These are phyloP conservation scores for Chorisops tibialis DNA, from an alignment of 2,888 invertebrate species.

Conservation along the genomic window DNA sequence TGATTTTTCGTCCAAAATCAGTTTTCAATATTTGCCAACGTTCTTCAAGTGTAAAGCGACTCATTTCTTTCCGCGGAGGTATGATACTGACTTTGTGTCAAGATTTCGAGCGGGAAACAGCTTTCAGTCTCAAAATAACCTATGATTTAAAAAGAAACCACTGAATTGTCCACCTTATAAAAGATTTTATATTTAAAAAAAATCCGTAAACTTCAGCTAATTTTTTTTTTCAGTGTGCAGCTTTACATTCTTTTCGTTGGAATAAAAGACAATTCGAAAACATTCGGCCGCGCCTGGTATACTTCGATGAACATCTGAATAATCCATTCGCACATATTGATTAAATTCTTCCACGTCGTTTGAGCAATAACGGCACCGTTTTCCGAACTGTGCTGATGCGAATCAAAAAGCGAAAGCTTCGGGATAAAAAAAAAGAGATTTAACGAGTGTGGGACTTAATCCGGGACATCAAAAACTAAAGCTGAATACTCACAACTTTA, in stretches of 20 bases:
- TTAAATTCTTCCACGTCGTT: conserved; percentile 25
- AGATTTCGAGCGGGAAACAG: too few relatives aligned
- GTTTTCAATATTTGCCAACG: too few relatives aligned
- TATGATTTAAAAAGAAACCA: too few relatives aligned
- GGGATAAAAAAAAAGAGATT: background rate
- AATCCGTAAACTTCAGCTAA: too few relatives aligned
- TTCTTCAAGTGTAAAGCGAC: too few relatives aligned
- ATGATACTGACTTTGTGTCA: too few relatives aligned
- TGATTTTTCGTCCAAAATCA: too few relatives aligned
- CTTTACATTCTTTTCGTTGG: conserved; percentile 3
- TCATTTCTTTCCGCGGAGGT: too few relatives aligned
- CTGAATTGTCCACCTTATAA: too few relatives aligned
- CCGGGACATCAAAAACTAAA: background rate
- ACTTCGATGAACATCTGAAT: conserved; percentile 26
- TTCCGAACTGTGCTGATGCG: conserved; percentile 27
- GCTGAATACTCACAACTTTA: background rate
- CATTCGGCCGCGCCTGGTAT: conserved; percentile 27
- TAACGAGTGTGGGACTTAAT: background rate
- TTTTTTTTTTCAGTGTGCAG: background rate
- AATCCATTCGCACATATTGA: conserved; percentile 29
- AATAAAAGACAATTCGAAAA: conserved; percentile 32
- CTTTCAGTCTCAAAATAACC: too few relatives aligned
- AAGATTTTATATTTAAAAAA: too few relatives aligned
- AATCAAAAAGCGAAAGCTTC: conserved; percentile 31
- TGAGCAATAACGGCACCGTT: conserved; percentile 30